Evolutionary conservation across 2,888 invertebrate genomes (phyloP).

Genomic region (Malthinus seriepunctatus): DNA sequence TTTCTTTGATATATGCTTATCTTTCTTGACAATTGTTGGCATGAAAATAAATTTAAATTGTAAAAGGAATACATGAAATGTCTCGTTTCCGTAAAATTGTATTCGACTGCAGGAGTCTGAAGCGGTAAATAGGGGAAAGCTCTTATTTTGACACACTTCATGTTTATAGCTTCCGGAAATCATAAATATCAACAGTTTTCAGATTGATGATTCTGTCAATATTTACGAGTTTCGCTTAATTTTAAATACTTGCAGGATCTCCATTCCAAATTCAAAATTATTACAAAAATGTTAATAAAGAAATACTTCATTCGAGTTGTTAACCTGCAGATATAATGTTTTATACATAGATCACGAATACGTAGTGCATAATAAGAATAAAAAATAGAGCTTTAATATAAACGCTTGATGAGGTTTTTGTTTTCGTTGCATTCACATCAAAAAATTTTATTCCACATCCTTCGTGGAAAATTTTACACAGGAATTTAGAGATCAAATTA

Average conservation of each 20-base stretch:
- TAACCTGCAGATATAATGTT: too few relatives aligned
- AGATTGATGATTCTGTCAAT: constrained; percentile 20
- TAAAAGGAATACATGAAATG: constrained; percentile 17
- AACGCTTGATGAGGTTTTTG: too few relatives aligned
- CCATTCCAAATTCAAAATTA: too few relatives aligned
- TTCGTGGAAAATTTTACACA: too few relatives aligned
- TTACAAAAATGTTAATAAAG: too few relatives aligned
- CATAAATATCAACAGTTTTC: constrained; percentile 34
- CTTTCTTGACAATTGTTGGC: constrained; percentile 19
- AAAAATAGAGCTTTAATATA: too few relatives aligned
- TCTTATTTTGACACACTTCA: constrained; percentile 28
- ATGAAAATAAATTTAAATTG: constrained; percentile 20
- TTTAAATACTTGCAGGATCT: constrained; percentile 8
- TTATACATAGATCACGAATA: too few relatives aligned
- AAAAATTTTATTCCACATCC: too few relatives aligned
- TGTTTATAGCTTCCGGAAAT: constrained; percentile 29
- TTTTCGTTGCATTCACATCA: too few relatives aligned
- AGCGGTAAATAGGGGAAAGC: constrained; percentile 14
- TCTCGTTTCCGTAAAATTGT: constrained; percentile 17
- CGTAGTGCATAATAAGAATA: too few relatives aligned
- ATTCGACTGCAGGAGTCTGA: constrained; percentile 13
- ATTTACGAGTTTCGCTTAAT: constrained; percentile 19
- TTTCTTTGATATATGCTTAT: constrained; percentile 20
- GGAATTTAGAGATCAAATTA: too few relatives aligned
- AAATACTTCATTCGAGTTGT: too few relatives aligned